phyloP scores from a whole-genome alignment of 2,797 vertebrate genomes.

The Ciconia nigra region DNA sequence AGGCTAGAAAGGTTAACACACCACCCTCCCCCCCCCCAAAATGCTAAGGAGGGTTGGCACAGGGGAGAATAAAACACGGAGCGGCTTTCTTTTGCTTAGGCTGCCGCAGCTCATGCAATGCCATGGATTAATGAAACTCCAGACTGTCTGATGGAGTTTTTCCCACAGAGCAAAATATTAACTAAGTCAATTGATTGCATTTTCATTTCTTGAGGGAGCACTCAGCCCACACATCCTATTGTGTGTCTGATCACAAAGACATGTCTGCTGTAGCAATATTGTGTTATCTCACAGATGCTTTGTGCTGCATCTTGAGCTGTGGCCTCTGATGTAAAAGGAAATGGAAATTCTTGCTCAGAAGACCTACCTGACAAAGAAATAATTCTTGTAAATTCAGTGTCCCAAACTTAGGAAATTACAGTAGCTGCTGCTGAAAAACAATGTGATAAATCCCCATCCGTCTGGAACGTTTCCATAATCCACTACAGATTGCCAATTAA shows the following conservation, averaged over 20 bases:
- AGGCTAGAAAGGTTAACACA: neutral
- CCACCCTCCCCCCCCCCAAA: neutral
- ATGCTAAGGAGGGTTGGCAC: neutral
- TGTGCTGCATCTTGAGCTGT: neutral
- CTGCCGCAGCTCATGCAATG: neutral
- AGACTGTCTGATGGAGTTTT: neutral
- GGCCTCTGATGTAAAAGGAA: constrained; percentile 16
- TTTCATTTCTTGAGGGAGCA: constrained; percentile 30
- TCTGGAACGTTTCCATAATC: constrained; percentile 40
- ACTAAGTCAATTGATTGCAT: constrained; percentile 10
- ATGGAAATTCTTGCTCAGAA: constrained; percentile 15
- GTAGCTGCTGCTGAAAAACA: neutral
- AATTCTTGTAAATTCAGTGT: neutral
- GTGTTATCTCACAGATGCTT: neutral
- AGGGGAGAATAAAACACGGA: neutral
- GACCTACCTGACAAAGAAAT: neutral
- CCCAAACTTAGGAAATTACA: neutral
- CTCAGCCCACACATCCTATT: constrained; percentile 22
- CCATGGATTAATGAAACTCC: neutral
- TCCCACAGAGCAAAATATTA: constrained; percentile 46
- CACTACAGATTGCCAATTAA: constrained; percentile 45
- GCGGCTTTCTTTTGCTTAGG: neutral
- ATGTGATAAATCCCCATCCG: neutral
- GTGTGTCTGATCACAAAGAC: constrained; percentile 18
- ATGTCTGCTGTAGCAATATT: neutral